Percentiles rank a stretch among this genome's conserved stretches.
Conservation (phyloP, 2,113 vertebrate species). For the Ptilorrhoa leucosticta region DNA sequence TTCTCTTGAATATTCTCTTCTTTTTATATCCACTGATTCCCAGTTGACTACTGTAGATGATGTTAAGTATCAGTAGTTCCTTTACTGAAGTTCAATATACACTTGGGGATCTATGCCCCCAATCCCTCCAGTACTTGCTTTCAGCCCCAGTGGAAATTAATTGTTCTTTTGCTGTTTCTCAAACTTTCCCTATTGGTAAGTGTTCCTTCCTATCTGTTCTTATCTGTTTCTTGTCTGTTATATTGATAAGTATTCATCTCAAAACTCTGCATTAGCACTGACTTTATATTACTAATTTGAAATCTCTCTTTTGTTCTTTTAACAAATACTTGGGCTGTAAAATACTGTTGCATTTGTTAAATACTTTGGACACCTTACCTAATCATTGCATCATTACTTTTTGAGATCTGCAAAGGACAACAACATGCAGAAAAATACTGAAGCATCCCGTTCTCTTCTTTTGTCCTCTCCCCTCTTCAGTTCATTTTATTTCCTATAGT, state of each 20-base stretch:
- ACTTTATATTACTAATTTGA: not conserved
- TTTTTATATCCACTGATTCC: not conserved
- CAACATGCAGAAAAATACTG: not conserved
- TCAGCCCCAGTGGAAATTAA: not conserved
- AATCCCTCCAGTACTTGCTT: not conserved
- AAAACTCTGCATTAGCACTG: not conserved
- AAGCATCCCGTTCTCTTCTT: not conserved
- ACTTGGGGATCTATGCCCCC: not conserved
- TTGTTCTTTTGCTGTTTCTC: not conserved
- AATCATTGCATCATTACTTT: not conserved
- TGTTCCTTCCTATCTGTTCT: not conserved
- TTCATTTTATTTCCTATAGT: not conserved
- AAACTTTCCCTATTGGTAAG: not conserved
- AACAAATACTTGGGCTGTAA: not conserved
- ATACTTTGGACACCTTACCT: not conserved
- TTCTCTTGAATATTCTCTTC: not conserved
- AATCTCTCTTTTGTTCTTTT: not conserved
- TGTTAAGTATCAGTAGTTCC: not conserved
- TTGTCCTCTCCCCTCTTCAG: not conserved
- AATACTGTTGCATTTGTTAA: not conserved
- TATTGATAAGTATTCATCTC: not conserved
- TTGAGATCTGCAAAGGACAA: not conserved
- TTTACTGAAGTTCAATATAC: not conserved
- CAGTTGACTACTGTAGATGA: not conserved
- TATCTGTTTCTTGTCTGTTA: not conserved